Base-by-base conservation (phyloP, 2,113 vertebrate species). In the Spilogale gracilis region DNA sequence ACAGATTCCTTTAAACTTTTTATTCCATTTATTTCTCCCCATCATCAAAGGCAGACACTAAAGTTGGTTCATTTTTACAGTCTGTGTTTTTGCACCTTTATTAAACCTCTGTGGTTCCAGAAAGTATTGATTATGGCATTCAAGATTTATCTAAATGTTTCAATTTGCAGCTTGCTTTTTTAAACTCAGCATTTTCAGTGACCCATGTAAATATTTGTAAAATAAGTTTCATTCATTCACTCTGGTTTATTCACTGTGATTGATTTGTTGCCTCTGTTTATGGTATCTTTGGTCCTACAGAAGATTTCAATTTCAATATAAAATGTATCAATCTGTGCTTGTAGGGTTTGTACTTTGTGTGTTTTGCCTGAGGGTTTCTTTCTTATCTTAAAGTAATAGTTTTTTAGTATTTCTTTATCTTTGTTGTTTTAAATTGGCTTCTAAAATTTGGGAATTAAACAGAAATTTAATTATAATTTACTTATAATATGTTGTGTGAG, bases 351-450 rank as follows among this genome's bases (percentile, higher is more conserved):
- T 48, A 82, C 38, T 86, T 54, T 76, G 38, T 20, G 17, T 45
- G 2, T 73, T n/a, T 90, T 71, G 3, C 79, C 43, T 67, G 78
- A 74, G 23, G 74, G 5, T 60, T n/a, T 91, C 38, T 52, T 60
- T 7, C 18, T 85, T 90, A 14, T 32, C 60, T n/a, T 78, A 21
- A 92, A 67, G 14, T 50, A 85, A 71, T 18, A 85, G 3, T 45
- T 21, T 69, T 74, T 6, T 93, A 5, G 2, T 9, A 71, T 78
- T 69, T 25, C 8, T 52, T 38, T 89, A 18, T 50, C 43, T 56
- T 56, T 74, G 21, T 38, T 93, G 38, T 52, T 95, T 78, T 52
- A 96, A 83, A 69, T 78, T 43, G 60, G 54, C n/a, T 93, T 63
- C 12, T 38, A 69, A 88, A 67, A 27, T 56, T n/a, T 69, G 20